Percentiles rank a stretch among this genome's conserved stretches.
These are phyloP conservation scores for Leguminivora glycinivorella DNA, from an alignment of 1,140 invertebrate genomes.

Conservation along the genomic window DNA sequence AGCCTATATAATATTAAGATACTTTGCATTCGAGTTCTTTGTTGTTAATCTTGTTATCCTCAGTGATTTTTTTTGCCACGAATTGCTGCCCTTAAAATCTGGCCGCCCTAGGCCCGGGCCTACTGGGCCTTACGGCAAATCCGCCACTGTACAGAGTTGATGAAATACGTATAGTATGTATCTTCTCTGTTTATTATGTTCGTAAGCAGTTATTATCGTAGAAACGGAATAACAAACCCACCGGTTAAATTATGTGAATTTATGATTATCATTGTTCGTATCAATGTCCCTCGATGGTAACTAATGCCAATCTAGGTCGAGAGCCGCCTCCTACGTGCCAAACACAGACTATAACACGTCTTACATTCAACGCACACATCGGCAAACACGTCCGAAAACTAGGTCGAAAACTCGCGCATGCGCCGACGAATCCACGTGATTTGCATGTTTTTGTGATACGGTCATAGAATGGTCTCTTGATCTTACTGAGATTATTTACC, in stretches of 20 bases:
- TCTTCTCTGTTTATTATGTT: no score
- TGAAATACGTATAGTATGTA: no score
- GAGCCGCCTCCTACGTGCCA: slow-evolving; percentile 54
- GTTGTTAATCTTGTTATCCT: no score
- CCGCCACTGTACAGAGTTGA: no score
- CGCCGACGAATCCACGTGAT: slow-evolving; percentile 31
- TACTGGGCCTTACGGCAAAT: no score
- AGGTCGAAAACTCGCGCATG: slow-evolving; percentile 69
- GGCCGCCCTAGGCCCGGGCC: no score
- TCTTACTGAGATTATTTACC: not conserved
- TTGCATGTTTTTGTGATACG: not conserved
- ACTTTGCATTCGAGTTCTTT: no score
- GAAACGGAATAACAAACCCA: not conserved
- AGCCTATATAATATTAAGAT: no score
- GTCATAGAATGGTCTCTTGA: not conserved
- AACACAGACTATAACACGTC: slow-evolving; percentile 47
- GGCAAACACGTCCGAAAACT: slow-evolving; percentile 54
- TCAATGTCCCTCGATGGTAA: slow-evolving; percentile 32
- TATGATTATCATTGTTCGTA: slow-evolving; percentile 26
- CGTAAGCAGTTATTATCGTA: no score
- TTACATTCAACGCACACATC: slow-evolving; percentile 33
- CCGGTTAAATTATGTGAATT: not conserved
- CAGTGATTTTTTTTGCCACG: no score
- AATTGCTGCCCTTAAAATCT: no score
- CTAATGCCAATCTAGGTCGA: slow-evolving; percentile 57